Base-by-base conservation (phyloP, 2,888 invertebrate species). In the Erebia ligea region DNA sequence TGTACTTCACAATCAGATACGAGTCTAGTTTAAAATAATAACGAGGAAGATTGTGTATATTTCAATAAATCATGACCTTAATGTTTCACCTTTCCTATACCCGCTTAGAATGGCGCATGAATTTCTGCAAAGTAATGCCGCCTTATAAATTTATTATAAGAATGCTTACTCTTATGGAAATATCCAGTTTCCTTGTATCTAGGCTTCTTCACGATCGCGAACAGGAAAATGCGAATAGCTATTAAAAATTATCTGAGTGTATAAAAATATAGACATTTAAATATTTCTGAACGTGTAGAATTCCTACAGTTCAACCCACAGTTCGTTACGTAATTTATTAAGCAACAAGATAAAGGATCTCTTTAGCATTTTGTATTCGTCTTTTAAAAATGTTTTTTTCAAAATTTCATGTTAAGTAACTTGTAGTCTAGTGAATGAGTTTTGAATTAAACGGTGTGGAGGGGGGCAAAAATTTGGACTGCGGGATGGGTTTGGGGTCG, bases 1-100 rank as follows among this genome's bases (percentile, higher is more conserved):
- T 83, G 84, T 66, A 87, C 89, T 87, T 88, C 88, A 87, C 88
- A 81, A 87, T 84, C 84, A 83, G 85, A 88, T 87, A 87, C 83
- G 82, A 82, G 83, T 81, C 83, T 83, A 82, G 84, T 83, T 86
- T 84, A 74, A 78, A 78, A 77, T 80, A 81, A 78, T 79, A 74
- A 77, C 70, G 73, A 72, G 63, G 69, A 74, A 76, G 73, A 79
- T 76, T 74, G 70, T 68, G 72, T 69, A 70, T 74, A 79, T 78
- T 78, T 79, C 80, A 81, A 78, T 85, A 82, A 80, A 80, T 79
- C 79, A 76, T 81, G 77, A 73, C 76, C 75, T 71, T 74, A 68
- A 68, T 59, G 69, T 70, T 56, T 59, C 54, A 72, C 70, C 70
- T 72, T 70, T 75, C 62, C 57, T 63, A 54, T 67, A 67, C 56